A percentile compares a stretch with the other conserved stretches of the same genome.
These are phyloP conservation scores for Euura saliciscinereae DNA, from an alignment of 1,140 invertebrate species.

Conservation along the genomic window DNA sequence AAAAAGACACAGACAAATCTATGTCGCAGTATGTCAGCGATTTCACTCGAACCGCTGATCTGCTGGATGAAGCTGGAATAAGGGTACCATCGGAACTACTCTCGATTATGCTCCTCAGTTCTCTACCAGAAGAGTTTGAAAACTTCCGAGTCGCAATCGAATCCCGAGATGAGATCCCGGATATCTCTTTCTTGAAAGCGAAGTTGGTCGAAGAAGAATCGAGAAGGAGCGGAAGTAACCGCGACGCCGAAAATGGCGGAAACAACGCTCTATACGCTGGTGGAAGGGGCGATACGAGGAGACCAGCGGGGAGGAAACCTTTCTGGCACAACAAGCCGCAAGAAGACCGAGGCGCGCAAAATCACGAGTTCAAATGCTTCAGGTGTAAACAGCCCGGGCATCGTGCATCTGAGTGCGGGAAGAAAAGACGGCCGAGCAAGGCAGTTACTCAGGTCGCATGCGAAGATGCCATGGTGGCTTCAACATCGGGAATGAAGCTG, in stretches of 20 bases:
- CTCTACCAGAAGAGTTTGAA: constrained; percentile 13
- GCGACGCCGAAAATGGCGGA: constrained; percentile 22
- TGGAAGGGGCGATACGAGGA: no score
- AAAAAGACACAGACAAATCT: not conserved
- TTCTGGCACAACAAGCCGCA: no score
- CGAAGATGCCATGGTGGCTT: no score
- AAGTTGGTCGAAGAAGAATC: constrained; percentile 13
- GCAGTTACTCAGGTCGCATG: no score
- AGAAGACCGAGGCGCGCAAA: no score
- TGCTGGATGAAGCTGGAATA: constrained; percentile 12
- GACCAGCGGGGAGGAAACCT: no score
- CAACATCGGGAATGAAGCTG: no score
- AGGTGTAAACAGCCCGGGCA: no score
- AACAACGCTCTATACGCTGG: no score
- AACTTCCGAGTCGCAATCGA: constrained; percentile 11
- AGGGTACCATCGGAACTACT: not conserved
- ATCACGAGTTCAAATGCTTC: no score
- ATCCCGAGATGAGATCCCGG: constrained; percentile 8
- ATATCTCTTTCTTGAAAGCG: constrained; percentile 2
- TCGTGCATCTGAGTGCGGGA: no score
- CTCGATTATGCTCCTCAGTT: constrained; percentile 5
- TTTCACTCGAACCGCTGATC: not conserved
- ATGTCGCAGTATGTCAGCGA: constrained; percentile 12
- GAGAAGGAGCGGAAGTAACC: constrained; percentile 11
- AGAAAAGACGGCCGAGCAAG: no score